phyloP scores from a whole-genome alignment of 2,113 vertebrate genomes.

The Chaetorhynchus papuensis region DNA sequence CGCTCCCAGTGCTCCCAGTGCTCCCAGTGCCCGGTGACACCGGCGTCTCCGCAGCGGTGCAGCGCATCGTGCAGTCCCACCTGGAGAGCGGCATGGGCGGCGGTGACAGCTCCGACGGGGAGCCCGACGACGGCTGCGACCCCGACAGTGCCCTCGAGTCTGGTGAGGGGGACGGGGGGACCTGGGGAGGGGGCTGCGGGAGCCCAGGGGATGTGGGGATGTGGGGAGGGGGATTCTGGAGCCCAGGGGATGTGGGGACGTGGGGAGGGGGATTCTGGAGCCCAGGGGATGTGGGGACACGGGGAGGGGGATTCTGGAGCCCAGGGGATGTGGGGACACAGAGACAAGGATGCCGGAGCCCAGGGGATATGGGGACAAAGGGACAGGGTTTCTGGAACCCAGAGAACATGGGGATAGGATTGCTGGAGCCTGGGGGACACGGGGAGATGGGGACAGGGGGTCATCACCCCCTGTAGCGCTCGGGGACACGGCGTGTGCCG shows the following conservation, averaged over 20 bases:
- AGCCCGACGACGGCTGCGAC: slow-evolving; percentile 61
- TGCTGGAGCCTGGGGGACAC: background rate
- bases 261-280: background rate
- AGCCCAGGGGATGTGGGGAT: background rate
- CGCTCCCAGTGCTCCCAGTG: background rate
- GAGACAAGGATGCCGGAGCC: rapidly evolving
- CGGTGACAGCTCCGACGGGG: slow-evolving; percentile 72
- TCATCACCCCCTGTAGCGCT: background rate
- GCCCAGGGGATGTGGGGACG: background rate
- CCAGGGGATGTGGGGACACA: background rate
- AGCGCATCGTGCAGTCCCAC: slow-evolving; percentile 88
- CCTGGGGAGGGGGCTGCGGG: background rate
- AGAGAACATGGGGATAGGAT: too few relatives aligned
- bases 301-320: too few relatives aligned
- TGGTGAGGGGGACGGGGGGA: background rate
- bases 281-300: too few relatives aligned
- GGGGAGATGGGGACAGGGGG: background rate
- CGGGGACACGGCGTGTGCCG: background rate
- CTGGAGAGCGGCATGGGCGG: slow-evolving; percentile 80
- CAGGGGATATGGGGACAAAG: background rate
- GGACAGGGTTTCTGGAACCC: background rate
- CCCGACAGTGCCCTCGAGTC: background rate
- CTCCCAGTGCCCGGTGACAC: background rate
- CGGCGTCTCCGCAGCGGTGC: slow-evolving; percentile 72
- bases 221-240: background rate